Conservation (phyloP, 2,113 vertebrate species). For the Ctenodactylus gundi region DNA sequence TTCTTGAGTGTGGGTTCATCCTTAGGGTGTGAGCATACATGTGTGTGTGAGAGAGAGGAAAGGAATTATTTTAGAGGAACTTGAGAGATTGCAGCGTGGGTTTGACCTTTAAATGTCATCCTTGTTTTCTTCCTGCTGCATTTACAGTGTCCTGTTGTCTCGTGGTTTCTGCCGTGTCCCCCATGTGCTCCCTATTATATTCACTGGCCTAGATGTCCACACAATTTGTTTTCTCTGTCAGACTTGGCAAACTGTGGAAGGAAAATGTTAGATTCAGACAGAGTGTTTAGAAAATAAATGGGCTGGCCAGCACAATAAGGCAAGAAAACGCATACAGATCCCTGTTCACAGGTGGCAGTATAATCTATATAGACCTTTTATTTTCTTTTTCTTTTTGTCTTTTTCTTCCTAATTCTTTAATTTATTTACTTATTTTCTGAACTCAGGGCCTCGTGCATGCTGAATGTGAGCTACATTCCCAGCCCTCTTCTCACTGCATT, state of each 20-base stretch:
- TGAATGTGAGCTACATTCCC: not conserved
- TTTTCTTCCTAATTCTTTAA: no score
- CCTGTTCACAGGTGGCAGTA: not conserved
- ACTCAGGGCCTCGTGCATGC: not conserved
- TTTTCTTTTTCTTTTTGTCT: no score
- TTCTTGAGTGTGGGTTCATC: not conserved
- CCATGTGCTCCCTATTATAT: not conserved
- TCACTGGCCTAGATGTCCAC: not conserved
- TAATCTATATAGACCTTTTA: not conserved
- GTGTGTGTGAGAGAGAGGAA: not conserved
- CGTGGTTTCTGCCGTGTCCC: rapidly evolving
- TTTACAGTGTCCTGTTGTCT: not conserved
- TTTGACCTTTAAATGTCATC: not conserved
- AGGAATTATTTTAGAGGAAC: not conserved
- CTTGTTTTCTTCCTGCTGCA: not conserved
- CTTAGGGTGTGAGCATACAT: no score
- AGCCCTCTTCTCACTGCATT: not conserved
- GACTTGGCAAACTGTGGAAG: not conserved
- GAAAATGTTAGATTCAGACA: not conserved
- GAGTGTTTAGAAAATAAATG: not conserved
- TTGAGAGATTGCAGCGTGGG: not conserved
- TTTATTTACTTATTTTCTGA: not conserved
- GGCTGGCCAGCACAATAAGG: not conserved
- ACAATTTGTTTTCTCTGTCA: not conserved
- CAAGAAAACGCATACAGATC: not conserved